Evolutionary conservation across 1,140 invertebrate species (phyloP).

Genomic region (Cydia strobilella): DNA sequence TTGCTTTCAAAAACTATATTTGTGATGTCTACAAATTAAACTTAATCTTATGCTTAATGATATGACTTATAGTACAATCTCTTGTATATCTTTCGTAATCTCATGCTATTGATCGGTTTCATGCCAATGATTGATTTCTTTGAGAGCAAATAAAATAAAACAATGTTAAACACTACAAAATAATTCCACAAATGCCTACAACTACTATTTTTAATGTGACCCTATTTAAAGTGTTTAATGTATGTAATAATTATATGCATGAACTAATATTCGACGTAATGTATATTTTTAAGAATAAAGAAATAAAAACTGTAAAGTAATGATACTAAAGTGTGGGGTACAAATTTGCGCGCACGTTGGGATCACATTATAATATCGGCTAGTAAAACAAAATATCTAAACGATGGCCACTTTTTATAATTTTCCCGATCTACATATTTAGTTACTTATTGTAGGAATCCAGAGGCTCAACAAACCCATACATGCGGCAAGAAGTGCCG

Average conservation of each 20-base stretch:
- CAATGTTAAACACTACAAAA: constrained; percentile 33
- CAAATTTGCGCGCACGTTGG: not conserved
- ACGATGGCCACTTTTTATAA: not conserved
- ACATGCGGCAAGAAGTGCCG: too few species aligned
- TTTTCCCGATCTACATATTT: not conserved
- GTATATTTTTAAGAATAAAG: too few species aligned
- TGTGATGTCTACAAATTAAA: not conserved
- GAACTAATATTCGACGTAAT: too few species aligned
- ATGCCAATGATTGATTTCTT: not conserved
- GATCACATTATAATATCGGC: too few species aligned
- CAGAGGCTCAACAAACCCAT: too few species aligned
- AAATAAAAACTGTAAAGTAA: constrained; percentile 1
- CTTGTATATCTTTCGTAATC: not conserved
- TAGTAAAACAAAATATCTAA: not conserved
- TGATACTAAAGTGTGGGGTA: not conserved
- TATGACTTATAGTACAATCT: not conserved
- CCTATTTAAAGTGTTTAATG: too few species aligned
- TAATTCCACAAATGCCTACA: not conserved
- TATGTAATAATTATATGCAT: too few species aligned
- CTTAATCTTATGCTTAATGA: not conserved
- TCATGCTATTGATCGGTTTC: not conserved
- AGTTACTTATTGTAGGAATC: too few species aligned
- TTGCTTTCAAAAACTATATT: not conserved
- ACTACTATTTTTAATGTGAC: too few species aligned
- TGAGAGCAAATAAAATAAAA: constrained; percentile 21